Percentiles rank a stretch among this genome's conserved stretches.
Evolutionary conservation across 2,888 invertebrate species (phyloP).

Genomic region (Parthenolecanium corni): DNA sequence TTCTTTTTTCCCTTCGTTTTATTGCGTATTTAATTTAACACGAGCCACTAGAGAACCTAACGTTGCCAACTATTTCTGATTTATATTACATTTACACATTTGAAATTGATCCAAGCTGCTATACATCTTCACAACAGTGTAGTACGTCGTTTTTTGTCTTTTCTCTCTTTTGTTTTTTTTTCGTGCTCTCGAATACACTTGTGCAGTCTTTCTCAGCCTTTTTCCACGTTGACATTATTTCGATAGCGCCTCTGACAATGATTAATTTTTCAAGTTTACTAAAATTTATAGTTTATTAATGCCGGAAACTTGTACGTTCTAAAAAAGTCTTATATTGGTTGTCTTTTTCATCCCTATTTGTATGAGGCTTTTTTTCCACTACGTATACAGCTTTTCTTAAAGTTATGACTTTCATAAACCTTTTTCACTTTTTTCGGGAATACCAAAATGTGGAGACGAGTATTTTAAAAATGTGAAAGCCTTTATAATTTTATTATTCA

Average conservation of each 20-base stretch:
- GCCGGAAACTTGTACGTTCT: not conserved
- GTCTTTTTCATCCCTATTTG: too few species aligned
- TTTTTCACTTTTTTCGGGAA: too few species aligned
- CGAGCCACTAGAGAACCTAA: slow-evolving; percentile 12
- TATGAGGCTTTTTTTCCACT: too few species aligned
- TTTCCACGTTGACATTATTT: too few species aligned
- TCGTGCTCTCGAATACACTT: slow-evolving; percentile 2
- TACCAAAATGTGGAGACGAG: too few species aligned
- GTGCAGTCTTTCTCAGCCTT: too few species aligned
- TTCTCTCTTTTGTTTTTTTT: not conserved
- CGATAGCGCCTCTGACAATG: not conserved
- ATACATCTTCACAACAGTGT: slow-evolving; percentile 20
- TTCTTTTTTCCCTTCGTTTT: slow-evolving; percentile 11
- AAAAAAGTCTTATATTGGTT: too few species aligned
- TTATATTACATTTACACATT: slow-evolving; percentile 24
- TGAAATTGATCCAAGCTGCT: slow-evolving; percentile 25
- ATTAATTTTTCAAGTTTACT: not conserved
- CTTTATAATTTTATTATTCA: too few species aligned
- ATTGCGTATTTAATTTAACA: slow-evolving; percentile 24
- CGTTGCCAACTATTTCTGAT: slow-evolving; percentile 24
- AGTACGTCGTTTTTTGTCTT: slow-evolving; percentile 4
- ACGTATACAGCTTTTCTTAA: too few species aligned
- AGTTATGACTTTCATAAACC: too few species aligned
- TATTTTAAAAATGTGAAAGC: too few species aligned
- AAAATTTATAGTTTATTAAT: not conserved